Base-by-base conservation (phyloP, 2,797 vertebrate species). In the Xenops minutus region DNA sequence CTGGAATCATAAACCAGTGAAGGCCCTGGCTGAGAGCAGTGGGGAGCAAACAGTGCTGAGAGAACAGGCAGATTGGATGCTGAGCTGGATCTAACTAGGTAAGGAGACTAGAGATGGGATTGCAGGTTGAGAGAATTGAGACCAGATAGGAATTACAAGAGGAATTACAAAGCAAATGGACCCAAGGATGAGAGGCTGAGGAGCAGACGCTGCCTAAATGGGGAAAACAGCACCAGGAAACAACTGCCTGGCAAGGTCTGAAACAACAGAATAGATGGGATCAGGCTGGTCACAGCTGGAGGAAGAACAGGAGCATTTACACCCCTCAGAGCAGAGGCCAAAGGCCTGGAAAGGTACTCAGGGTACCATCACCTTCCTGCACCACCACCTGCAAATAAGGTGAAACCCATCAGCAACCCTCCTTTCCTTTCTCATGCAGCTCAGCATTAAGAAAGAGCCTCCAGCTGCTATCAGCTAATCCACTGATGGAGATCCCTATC, bases 391-490 rank as follows among this genome's bases (percentile, higher is more conserved):
- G 44, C 66, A 92, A 59, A 58, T 49, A 86, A 71, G 3, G 12
- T 16, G 37, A 90, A 95, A 72, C 23, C 10, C 54, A 48, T 23
- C 52, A 41, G 59, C 75, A 52, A 36, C 10, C 48, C 74, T 48
- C 29, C 64, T 41, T 69, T 44, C 23, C 67, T 37, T 71, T 67
- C 46, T 43, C 78, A 22, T 30, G 34, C 52, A 76, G 41, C 37
- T 61, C 52, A 29, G 27, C 6, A 71, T 1, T 14, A n/a, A 88
- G 64, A 11, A 55, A 84, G 79, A 71, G 61, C 32, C 51, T 83
- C 26, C 61, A 94, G 69, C 46, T 77, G 82, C 87, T 88, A 61
- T 58, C 89, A 83, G 61, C 80, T 83, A 80, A 91, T 88, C 75
- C 68, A 91, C 56, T 44, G 91, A 68, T 49, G 13, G 21, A n/a